Evolutionary conservation across 1,140 invertebrate genomes (phyloP).

Genomic region (Plectrocnemia conspersa): DNA sequence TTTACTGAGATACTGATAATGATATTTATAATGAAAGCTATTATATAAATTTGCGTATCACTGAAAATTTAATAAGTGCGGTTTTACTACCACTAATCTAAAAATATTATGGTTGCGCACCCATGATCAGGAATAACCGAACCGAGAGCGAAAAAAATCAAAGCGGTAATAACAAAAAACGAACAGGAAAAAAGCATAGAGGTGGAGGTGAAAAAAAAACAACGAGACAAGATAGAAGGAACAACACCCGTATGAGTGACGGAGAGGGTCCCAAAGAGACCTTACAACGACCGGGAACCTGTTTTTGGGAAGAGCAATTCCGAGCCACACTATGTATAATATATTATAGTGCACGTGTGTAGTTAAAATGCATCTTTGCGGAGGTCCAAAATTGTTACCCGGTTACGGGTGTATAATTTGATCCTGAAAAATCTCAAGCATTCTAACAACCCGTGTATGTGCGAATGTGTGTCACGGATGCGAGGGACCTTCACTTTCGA

Average conservation of each 20-base stretch:
- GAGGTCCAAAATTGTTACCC: not conserved
- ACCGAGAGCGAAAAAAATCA: conserved; percentile 21
- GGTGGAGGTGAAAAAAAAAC: conserved; percentile 15
- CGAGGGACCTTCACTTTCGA: conserved; percentile 2
- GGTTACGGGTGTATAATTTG: not conserved
- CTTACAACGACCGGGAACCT: conserved; percentile 32
- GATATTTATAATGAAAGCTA: not conserved
- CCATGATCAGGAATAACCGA: conserved; percentile 16
- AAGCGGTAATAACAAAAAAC: conserved; percentile 31
- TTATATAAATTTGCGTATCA: not conserved
- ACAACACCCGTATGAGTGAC: conserved; percentile 1
- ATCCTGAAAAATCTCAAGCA: conserved; percentile 26
- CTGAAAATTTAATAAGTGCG: not conserved
- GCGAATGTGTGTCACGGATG: conserved; percentile 19
- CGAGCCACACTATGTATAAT: conserved; percentile 19
- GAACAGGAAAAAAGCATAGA: conserved; percentile 25
- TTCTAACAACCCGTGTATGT: conserved; percentile 8
- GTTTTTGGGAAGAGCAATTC: conserved; percentile 25
- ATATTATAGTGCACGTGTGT: not conserved
- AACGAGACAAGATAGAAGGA: conserved; percentile 11
- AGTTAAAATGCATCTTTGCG: not conserved
- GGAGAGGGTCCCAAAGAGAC: conserved; percentile 16
- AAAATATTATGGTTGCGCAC: conserved; percentile 8
- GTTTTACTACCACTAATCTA: not conserved
- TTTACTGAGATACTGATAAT: not conserved